phyloP scores from a whole-genome alignment of 2,888 invertebrate species.

The Dasypolia templi region DNA sequence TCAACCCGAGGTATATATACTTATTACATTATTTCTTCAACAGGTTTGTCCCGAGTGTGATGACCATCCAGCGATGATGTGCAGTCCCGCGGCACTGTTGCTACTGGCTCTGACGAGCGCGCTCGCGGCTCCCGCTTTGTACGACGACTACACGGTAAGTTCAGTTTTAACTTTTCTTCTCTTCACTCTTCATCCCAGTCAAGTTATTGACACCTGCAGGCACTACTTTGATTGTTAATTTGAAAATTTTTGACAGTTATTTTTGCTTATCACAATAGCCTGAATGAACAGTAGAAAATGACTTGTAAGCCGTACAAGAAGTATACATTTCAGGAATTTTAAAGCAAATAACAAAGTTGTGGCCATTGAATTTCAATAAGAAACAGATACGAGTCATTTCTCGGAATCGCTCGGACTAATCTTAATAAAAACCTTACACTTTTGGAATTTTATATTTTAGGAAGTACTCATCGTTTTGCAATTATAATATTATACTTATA shows the following conservation, averaged over 20 bases:
- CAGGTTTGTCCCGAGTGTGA: constrained; percentile 70
- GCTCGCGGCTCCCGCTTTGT: constrained; percentile 78
- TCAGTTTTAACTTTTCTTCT: background rate
- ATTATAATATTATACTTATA: background rate
- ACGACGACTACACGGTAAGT: constrained; percentile 77
- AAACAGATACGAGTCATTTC: background rate
- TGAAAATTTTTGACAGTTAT: background rate
- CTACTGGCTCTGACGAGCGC: constrained; percentile 77
- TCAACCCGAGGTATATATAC: too few relatives aligned
- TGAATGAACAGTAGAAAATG: constrained; percentile 3
- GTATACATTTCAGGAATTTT: background rate
- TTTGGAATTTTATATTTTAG: background rate
- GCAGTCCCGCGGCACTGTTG: constrained; percentile 75
- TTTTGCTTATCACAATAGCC: background rate
- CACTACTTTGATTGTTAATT: background rate
- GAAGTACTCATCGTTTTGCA: background rate
- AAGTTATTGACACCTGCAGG: background rate
- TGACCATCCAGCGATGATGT: constrained; percentile 76
- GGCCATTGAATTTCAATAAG: background rate
- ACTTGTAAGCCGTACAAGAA: background rate
- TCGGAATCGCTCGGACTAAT: background rate
- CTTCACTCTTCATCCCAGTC: too few relatives aligned
- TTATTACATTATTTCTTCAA: background rate
- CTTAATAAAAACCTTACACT: too few relatives aligned
- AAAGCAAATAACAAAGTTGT: background rate